phyloP scores from a whole-genome alignment of 2,888 invertebrate genomes.

The Erannis defoliaria region DNA sequence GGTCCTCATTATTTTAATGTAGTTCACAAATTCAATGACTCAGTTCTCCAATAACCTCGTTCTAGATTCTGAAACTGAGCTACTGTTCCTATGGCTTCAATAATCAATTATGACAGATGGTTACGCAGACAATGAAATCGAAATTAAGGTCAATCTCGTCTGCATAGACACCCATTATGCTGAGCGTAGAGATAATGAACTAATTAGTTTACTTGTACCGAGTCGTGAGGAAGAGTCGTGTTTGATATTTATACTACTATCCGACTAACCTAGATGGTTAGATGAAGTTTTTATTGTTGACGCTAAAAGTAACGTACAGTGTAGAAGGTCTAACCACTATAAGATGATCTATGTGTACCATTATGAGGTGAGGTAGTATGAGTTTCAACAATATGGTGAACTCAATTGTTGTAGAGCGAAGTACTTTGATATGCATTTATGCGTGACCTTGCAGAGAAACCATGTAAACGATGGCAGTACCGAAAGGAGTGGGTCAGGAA shows the following conservation, averaged over 20 bases:
- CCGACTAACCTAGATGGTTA: no score
- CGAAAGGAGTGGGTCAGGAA: neutral
- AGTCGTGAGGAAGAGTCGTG: neutral
- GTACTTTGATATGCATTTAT: slow-evolving; percentile 5
- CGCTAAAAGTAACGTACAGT: no score
- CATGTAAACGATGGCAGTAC: neutral
- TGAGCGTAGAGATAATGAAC: neutral
- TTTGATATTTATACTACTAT: no score
- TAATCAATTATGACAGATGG: slow-evolving; percentile 17
- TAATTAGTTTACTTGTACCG: neutral
- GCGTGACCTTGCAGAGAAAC: slow-evolving; percentile 10
- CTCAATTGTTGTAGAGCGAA: neutral
- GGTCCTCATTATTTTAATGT: no score
- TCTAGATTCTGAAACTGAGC: neutral
- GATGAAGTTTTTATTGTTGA: no score
- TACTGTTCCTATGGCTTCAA: slow-evolving; percentile 2
- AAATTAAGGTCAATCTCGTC: slow-evolving; percentile 25
- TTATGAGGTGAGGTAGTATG: no score
- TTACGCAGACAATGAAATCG: slow-evolving; percentile 19
- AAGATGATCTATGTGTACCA: no score
- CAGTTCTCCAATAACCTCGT: no score
- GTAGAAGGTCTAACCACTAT: no score
- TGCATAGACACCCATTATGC: neutral
- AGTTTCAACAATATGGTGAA: no score
- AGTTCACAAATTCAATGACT: no score